A percentile compares a stretch with the other conserved stretches of the same genome.
These are phyloP conservation scores for Apteryx owenii DNA, from an alignment of 2,113 vertebrate genomes.

Conservation along the genomic window DNA sequence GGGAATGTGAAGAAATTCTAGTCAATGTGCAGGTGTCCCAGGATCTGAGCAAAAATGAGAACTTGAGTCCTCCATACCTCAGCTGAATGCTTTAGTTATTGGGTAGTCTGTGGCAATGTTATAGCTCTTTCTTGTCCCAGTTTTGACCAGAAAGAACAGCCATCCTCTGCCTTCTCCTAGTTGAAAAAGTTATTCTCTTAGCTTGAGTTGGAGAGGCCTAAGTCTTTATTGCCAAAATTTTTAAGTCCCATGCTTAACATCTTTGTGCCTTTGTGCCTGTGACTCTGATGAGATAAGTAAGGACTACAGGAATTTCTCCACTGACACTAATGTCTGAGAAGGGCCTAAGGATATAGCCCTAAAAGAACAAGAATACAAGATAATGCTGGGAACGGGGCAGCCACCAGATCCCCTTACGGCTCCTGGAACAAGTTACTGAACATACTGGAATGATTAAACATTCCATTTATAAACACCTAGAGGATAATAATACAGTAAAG, in stretches of 20 bases:
- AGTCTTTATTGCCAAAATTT: not conserved
- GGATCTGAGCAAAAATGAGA: not conserved
- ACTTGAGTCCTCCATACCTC: not conserved
- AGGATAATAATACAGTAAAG: not conserved
- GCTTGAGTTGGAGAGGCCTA: not conserved
- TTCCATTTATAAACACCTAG: not conserved
- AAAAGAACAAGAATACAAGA: not conserved
- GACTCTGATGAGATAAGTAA: not conserved
- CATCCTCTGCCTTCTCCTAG: not conserved
- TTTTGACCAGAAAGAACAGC: not conserved
- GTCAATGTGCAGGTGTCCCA: not conserved
- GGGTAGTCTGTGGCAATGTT: not conserved
- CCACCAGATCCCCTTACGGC: fast-evolving
- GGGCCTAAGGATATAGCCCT: not conserved
- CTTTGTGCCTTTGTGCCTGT: not conserved
- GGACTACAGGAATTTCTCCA: not conserved
- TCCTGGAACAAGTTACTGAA: not conserved
- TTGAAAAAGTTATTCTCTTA: not conserved
- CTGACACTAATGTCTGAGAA: not conserved
- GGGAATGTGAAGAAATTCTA: not conserved
- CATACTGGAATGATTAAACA: not conserved
- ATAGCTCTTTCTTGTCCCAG: not conserved
- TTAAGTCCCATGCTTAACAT: not conserved
- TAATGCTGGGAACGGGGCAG: not conserved
- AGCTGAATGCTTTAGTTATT: not conserved